Conservation (phyloP, 2,113 vertebrate genomes). For the Scomber scombrus region DNA sequence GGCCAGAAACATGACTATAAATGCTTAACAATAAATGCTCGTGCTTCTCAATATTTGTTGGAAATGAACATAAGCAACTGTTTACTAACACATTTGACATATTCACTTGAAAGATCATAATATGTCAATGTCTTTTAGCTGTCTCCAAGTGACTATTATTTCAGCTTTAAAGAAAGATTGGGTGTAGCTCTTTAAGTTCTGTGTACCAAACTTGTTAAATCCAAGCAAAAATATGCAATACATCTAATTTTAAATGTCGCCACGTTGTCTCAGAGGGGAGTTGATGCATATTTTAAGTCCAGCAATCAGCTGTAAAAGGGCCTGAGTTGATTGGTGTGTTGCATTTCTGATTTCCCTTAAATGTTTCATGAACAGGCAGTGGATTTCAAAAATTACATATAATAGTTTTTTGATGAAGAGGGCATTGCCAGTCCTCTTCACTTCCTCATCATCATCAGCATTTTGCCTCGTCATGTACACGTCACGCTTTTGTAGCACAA, state of each 20-base stretch:
- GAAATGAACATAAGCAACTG: no score
- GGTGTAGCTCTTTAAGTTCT: no score
- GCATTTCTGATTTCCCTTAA: constrained; percentile 25
- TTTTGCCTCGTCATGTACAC: neutral
- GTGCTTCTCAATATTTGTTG: no score
- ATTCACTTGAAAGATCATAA: no score
- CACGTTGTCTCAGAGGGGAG: neutral
- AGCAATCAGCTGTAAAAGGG: constrained; percentile 14
- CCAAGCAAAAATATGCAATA: neutral
- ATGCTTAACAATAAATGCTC: no score
- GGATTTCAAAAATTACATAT: constrained; percentile 30
- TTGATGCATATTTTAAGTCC: neutral
- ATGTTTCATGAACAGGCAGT: constrained; percentile 4
- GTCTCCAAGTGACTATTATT: no score
- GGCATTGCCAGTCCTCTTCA: neutral
- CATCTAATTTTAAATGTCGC: neutral
- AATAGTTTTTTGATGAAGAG: constrained; percentile 39
- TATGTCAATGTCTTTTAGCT: no score
- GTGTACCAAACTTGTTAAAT: neutral
- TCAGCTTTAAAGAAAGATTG: no score
- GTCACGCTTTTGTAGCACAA: neutral
- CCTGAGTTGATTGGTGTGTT: constrained; percentile 11
- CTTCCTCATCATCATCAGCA: neutral
- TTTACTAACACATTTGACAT: no score
- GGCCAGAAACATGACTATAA: no score